Evolutionary conservation across 2,888 invertebrate species (phyloP).

Genomic region (Phymatocera aterrima): DNA sequence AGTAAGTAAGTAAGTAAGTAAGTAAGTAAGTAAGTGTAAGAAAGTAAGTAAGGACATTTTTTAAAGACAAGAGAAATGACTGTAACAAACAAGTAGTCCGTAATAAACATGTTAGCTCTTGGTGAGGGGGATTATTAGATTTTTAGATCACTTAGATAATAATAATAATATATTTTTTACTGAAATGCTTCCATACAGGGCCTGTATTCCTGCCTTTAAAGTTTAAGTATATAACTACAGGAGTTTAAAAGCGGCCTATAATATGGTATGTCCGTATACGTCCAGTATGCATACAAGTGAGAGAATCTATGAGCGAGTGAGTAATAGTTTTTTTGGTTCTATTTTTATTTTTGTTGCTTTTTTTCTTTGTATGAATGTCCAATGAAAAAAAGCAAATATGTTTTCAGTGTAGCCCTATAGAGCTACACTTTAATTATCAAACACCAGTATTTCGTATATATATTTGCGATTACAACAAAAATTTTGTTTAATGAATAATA

Average conservation of each 20-base stretch:
- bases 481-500: neutral
- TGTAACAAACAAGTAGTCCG: slow-evolving; percentile 65
- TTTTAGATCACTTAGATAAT: slow-evolving; percentile 59
- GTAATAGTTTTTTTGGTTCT: too few species aligned
- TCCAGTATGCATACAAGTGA: slow-evolving; percentile 59
- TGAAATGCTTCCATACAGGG: slow-evolving; percentile 68
- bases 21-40: too few species aligned
- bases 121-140: slow-evolving; percentile 70
- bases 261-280: slow-evolving; percentile 62
- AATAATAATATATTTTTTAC: slow-evolving; percentile 62
- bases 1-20: too few species aligned
- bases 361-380: slow-evolving; percentile 49
- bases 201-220: slow-evolving; percentile 68
- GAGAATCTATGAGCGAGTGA: slow-evolving; percentile 65
- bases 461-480: slow-evolving; percentile 56
- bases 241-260: slow-evolving; percentile 67
- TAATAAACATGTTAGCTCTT: slow-evolving; percentile 66
- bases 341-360: too few species aligned
- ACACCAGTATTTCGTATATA: slow-evolving; percentile 72
- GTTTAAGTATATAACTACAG: slow-evolving; percentile 60
- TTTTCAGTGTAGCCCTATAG: slow-evolving; percentile 41
- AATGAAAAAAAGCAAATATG: slow-evolving; percentile 46
- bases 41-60: slow-evolving; percentile 57
- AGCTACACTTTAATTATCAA: slow-evolving; percentile 47
- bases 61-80: slow-evolving; percentile 56